phyloP scores from a whole-genome alignment of 1,140 invertebrate species.

The Leucophenga varia region DNA sequence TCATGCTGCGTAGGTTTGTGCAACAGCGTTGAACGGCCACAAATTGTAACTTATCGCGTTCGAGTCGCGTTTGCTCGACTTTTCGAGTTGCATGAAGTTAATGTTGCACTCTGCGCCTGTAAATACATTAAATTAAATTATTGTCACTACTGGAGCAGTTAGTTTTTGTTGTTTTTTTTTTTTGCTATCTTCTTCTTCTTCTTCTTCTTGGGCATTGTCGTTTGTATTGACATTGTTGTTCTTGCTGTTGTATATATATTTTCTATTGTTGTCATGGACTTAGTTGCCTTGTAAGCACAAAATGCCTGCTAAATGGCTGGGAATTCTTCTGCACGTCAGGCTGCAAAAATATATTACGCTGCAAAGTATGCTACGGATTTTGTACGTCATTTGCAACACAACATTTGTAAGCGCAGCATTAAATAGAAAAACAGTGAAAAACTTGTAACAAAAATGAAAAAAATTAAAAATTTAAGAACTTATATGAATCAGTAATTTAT shows the following conservation, averaged over 20 bases:
- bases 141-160: constrained; percentile 39
- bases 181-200: no score
- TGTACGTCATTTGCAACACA: constrained; percentile 19
- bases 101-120: constrained; percentile 39
- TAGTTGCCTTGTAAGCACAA: constrained; percentile 31
- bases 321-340: constrained; percentile 14
- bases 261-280: no score
- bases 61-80: constrained; percentile 11
- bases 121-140: constrained; percentile 54
- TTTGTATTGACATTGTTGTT: constrained; percentile 6
- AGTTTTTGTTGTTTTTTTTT: no score
- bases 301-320: background rate
- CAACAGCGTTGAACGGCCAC: constrained; percentile 29
- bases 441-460: no score
- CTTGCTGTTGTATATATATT: no score
- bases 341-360: constrained; percentile 15
- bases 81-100: constrained; percentile 14
- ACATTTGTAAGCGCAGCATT: no score
- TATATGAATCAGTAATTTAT: no score
- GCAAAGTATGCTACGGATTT: constrained; percentile 25
- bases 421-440: no score
- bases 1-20: no score
- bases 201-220: constrained; percentile 18
- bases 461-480: no score
- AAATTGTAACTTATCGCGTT: constrained; percentile 48